Evolutionary conservation across 2,888 invertebrate genomes (phyloP).

Genomic region (Oxystoma pomonae): DNA sequence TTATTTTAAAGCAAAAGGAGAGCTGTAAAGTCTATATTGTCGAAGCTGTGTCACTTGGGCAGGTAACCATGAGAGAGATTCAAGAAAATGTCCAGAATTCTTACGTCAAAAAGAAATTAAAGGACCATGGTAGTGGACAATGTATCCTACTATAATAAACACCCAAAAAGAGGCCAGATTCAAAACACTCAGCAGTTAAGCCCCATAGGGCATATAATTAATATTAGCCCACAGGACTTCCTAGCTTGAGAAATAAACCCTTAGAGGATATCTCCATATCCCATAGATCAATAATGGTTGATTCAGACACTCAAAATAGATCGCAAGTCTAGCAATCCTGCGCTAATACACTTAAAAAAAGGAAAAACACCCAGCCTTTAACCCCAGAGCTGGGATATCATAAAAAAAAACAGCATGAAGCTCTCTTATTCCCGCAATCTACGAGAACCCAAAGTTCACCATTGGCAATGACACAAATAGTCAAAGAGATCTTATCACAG

Average conservation of each 20-base stretch:
- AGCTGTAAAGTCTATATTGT: too few relatives aligned
- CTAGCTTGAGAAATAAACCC: background rate
- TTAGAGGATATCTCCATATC: background rate
- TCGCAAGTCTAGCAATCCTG: too few relatives aligned
- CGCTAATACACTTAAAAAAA: background rate
- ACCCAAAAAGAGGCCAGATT: too few relatives aligned
- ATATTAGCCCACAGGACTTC: background rate
- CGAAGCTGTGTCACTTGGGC: too few relatives aligned
- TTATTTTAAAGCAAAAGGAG: too few relatives aligned
- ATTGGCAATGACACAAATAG: background rate
- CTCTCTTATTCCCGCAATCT: background rate
- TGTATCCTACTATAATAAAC: too few relatives aligned
- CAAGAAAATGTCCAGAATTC: too few relatives aligned
- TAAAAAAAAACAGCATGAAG: background rate
- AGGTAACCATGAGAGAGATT: too few relatives aligned
- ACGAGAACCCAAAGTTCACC: background rate
- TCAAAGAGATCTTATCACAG: background rate
- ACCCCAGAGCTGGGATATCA: background rate
- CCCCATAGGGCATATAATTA: too few relatives aligned
- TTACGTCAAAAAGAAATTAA: too few relatives aligned
- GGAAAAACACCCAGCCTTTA: background rate
- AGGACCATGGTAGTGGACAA: too few relatives aligned
- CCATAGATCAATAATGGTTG: background rate
- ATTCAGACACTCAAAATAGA: background rate
- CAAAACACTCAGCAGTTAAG: too few relatives aligned